Evolutionary conservation across 1,140 invertebrate species (phyloP).

Genomic region (Tetragnatha versicolor): DNA sequence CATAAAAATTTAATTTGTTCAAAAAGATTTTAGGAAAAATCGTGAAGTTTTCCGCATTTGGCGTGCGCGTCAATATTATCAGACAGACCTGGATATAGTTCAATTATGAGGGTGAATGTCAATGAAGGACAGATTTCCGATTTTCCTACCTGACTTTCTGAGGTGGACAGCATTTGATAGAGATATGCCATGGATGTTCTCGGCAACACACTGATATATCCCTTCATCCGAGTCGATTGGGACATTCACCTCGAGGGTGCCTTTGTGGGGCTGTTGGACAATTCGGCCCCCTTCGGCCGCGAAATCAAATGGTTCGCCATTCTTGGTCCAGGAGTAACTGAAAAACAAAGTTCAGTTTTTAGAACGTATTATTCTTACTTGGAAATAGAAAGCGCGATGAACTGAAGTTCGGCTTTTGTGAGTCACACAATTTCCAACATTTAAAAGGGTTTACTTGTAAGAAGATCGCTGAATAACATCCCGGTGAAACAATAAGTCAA

Average conservation of each 20-base stretch:
- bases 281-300: constrained; percentile 92
- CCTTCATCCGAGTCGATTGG: constrained; percentile 88
- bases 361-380: neutral
- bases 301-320: constrained; percentile 89
- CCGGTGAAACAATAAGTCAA: too few species aligned
- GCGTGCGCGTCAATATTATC: too few species aligned
- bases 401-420: too few species aligned
- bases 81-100: too few species aligned
- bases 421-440: neutral
- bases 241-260: constrained; percentile 86
- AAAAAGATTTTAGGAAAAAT: too few species aligned
- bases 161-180: constrained; percentile 95
- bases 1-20: too few species aligned
- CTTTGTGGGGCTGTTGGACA: constrained; percentile 87
- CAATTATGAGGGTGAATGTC: too few species aligned
- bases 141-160: constrained; percentile 79
- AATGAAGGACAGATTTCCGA: too few species aligned
- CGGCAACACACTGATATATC: constrained; percentile 96
- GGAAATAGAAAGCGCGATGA: too few species aligned
- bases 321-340: constrained; percentile 96
- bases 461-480: neutral
- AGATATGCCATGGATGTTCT: constrained; percentile 92
- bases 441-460: neutral
- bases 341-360: constrained; percentile 14
- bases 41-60: too few species aligned